These are phyloP conservation scores for Calephelis virginiensis DNA, from an alignment of 1,140 invertebrate species.

Conservation along the genomic window DNA sequence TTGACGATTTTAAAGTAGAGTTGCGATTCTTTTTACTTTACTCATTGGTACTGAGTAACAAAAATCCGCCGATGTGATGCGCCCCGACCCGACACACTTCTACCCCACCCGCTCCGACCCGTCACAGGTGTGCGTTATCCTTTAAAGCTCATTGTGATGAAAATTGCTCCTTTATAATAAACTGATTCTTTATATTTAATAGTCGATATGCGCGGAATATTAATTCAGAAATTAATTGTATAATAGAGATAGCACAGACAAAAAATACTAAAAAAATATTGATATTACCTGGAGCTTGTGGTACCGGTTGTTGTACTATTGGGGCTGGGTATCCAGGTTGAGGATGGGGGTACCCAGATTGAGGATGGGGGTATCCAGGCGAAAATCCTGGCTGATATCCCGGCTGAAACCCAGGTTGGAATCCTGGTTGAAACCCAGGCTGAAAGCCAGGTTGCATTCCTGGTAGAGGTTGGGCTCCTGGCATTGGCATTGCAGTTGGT, in stretches of 20 bases:
- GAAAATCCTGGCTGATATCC: conserved; percentile 56
- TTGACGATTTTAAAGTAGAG: no score
- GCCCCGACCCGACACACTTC: no score
- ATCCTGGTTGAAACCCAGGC: conserved; percentile 53
- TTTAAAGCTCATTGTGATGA: no score
- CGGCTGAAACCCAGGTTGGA: conserved; percentile 55
- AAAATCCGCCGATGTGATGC: no score
- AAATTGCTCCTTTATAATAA: no score
- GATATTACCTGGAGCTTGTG: conserved; percentile 53
- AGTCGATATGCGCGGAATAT: no score
- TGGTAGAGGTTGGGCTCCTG: conserved; percentile 59
- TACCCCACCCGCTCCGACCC: no score
- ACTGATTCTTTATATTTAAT: no score
- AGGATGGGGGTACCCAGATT: conserved; percentile 45
- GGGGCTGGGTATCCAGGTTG: conserved; percentile 42
- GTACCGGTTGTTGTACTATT: conserved; percentile 63
- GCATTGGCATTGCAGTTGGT: conserved; percentile 44
- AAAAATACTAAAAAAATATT: conserved; percentile 3
- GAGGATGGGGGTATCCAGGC: conserved; percentile 52
- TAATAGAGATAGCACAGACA: neutral
- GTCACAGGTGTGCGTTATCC: no score
- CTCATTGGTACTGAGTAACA: no score
- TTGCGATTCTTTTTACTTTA: no score
- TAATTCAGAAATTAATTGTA: no score
- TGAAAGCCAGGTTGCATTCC: conserved; percentile 60